Evolutionary conservation across 2,888 invertebrate species (phyloP).

Genomic region (Sinotaia quadrata): DNA sequence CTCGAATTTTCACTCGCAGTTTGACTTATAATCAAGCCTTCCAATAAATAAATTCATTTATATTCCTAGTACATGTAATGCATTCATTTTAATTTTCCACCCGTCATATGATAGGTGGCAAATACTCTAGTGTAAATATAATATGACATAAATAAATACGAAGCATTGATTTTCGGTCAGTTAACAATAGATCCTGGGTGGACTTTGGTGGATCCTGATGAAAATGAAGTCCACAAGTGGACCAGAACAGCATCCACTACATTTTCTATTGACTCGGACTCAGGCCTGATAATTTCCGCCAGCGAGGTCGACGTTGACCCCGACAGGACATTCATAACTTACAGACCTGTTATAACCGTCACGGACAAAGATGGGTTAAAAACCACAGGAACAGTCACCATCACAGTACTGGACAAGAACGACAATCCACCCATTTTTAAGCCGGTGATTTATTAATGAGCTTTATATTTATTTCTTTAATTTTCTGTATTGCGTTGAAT

Average conservation of each 20-base stretch:
- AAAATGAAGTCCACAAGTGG: not conserved
- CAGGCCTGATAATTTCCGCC: constrained; percentile 3
- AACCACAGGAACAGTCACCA: not conserved
- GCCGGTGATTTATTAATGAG: not conserved
- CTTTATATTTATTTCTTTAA: not conserved
- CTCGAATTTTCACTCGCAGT: no score
- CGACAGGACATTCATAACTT: not conserved
- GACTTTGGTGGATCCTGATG: constrained; percentile 11
- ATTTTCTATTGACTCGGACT: not conserved
- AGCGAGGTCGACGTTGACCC: not conserved
- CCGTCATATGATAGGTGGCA: no score
- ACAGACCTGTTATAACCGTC: not conserved
- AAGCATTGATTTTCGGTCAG: no score
- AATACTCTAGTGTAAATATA: no score
- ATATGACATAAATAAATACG: no score
- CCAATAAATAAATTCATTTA: no score
- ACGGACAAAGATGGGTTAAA: not conserved
- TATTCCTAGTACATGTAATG: no score
- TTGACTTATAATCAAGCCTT: no score
- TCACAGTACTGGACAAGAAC: constrained; percentile 15
- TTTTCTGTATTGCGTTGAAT: not conserved
- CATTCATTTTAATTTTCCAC: no score
- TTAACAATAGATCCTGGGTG: constrained; percentile 6
- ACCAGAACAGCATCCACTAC: not conserved
- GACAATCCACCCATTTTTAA: constrained; percentile 5